Percentiles rank a stretch among this genome's conserved stretches.
phyloP scores from a whole-genome alignment of 2,113 vertebrate species.

The Aix galericulata region DNA sequence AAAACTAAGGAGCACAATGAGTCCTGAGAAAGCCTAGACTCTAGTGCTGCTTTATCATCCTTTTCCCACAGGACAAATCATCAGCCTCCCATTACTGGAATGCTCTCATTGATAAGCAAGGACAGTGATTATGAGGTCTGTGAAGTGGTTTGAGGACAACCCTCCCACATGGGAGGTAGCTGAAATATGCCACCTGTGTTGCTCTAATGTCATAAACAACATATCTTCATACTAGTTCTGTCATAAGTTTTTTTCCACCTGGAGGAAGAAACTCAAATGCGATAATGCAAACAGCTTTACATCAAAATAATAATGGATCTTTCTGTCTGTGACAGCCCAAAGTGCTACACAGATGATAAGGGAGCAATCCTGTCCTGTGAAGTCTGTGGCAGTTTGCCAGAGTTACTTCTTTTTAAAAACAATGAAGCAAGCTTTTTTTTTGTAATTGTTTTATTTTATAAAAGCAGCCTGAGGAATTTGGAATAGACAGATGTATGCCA shows the following conservation, averaged over 20 bases:
- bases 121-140: neutral
- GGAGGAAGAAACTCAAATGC: neutral
- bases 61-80: neutral
- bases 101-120: neutral
- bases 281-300: neutral
- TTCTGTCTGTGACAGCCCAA: neutral
- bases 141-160: neutral
- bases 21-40: neutral
- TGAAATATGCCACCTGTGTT: neutral
- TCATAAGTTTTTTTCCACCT: neutral
- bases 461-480: neutral
- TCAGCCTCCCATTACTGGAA: neutral
- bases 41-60: neutral
- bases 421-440: neutral
- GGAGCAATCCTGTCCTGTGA: neutral
- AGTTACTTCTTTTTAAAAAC: neutral
- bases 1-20: neutral
- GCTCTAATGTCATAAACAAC: neutral
- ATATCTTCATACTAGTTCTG: neutral
- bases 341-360: neutral
- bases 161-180: rapidly evolving
- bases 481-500: neutral
- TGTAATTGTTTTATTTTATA: neutral
- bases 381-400: neutral
- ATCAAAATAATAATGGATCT: neutral